Evolutionary conservation across 2,888 invertebrate species (phyloP).

Genomic region (Lepidocyrtinus sp.): DNA sequence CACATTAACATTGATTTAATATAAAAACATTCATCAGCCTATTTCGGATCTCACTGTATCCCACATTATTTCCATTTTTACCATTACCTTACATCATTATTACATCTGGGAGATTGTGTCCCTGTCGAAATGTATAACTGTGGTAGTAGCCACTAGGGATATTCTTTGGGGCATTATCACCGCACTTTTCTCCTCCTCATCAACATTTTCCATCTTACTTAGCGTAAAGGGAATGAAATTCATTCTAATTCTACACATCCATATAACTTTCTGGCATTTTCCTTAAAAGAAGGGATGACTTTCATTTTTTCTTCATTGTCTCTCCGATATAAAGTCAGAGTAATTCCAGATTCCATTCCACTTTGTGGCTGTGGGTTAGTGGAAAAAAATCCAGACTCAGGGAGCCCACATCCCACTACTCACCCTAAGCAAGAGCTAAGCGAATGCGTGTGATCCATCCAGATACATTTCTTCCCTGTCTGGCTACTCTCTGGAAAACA

Average conservation of each 20-base stretch:
- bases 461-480: conserved; percentile 3
- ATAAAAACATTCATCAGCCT: too few species aligned
- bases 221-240: conserved; percentile 57
- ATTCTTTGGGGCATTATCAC: conserved; percentile 38
- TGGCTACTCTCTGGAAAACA: conserved; percentile 13
- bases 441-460: background rate
- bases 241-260: conserved; percentile 51
- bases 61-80: conserved; percentile 15
- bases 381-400: too few species aligned
- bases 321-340: background rate
- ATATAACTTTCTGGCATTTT: conserved; percentile 24
- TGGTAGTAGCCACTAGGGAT: conserved; percentile 44
- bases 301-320: background rate
- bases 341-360: conserved; percentile 10
- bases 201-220: conserved; percentile 58
- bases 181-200: conserved; percentile 29
- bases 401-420: background rate
- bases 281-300: background rate
- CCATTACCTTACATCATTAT: conserved; percentile 42
- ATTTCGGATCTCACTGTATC: too few species aligned
- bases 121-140: conserved; percentile 34
- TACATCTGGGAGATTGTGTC: conserved; percentile 53
- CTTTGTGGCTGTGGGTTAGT: background rate
- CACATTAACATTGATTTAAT: too few species aligned
- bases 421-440: background rate